phyloP scores from a whole-genome alignment of 2,888 invertebrate species.

The Flabesymbios commensalis region DNA sequence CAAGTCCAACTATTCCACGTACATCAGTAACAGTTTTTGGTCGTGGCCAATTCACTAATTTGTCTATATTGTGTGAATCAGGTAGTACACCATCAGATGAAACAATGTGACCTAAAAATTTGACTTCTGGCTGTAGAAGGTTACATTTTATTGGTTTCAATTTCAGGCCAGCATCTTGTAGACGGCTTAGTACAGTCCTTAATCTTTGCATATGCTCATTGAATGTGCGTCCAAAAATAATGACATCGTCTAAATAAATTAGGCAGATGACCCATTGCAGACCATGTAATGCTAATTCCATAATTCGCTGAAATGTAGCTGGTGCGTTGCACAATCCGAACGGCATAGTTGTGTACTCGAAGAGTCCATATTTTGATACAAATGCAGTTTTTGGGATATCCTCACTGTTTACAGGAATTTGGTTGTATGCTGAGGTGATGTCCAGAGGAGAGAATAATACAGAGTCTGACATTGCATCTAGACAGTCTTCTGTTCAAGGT shows the following conservation, averaged over 20 bases:
- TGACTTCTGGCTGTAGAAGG: constrained; percentile 17
- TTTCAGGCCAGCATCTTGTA: constrained; percentile 8
- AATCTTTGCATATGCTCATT: constrained; percentile 27
- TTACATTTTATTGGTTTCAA: constrained; percentile 25
- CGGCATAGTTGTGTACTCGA: not conserved
- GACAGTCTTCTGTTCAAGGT: not conserved
- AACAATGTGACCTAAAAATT: constrained; percentile 21
- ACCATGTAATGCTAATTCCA: constrained; percentile 1
- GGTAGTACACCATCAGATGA: not conserved
- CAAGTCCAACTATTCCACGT: constrained; percentile 27
- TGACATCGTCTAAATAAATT: constrained; percentile 9
- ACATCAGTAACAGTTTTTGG: constrained; percentile 22
- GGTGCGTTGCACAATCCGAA: constrained; percentile 7
- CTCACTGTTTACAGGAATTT: not conserved
- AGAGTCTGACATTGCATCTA: not conserved
- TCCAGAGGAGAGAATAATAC: not conserved
- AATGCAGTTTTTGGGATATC: constrained; percentile 1
- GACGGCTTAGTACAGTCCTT: constrained; percentile 21
- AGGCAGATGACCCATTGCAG: not conserved
- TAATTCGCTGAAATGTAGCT: constrained; percentile 3
- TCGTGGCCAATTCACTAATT: not conserved
- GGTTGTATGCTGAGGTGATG: not conserved
- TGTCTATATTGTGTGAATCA: not conserved
- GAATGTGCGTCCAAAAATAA: not conserved
- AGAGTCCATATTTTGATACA: not conserved